Base-by-base conservation (phyloP, 2,113 vertebrate genomes). In the Perca flavescens region DNA sequence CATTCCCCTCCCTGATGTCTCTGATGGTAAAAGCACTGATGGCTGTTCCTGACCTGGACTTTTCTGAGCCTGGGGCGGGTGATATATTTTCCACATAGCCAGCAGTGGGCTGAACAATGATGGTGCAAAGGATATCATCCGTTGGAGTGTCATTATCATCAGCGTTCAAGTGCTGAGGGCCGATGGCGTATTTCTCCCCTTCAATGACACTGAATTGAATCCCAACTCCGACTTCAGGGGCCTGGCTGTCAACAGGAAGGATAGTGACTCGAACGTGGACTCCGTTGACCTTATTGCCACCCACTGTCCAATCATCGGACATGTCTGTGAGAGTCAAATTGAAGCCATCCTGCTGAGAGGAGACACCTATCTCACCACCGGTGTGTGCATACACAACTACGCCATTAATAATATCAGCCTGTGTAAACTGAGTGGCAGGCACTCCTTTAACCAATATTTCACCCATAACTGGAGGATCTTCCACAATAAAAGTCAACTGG, bases 21-120 rank as follows among this genome's bases (percentile, higher is more conserved):
- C 97, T 96, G 71, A 98, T 92, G 3, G 95, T 96, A 65, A 99
- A 99, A 74, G 98, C 97, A 84, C 97, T 99, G 82, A 99, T 82
- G 50, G 98, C 97, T 56, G 94, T 66, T 36, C 98, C 98, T 61
- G 96, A 96, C 88, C 97, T 95, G 17, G 97, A 98, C 88, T 97
- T 99, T 88, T 99, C 98, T 57, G 98, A 99, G 73, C 98, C 98
- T n/a, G 97, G 97, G 2, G 97, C 97, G 19, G 98, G 98, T 61
- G 98, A 98, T 79, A 98, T 96, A 88, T 99, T 99, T 85, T 99
- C 98, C 49, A 98, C 84, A 15, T 98, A 99, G 19, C 98, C 98
- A 4, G 96, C 96, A 0, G 94, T 89, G 0, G 97, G 97, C 82
- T 99, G 98, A 69, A 96, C 94, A 50, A 97, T 86, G 84, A 99